Percentiles rank a stretch among this genome's conserved stretches.
phyloP scores from a whole-genome alignment of 2,888 invertebrate genomes.

The Sussaba pulchella region DNA sequence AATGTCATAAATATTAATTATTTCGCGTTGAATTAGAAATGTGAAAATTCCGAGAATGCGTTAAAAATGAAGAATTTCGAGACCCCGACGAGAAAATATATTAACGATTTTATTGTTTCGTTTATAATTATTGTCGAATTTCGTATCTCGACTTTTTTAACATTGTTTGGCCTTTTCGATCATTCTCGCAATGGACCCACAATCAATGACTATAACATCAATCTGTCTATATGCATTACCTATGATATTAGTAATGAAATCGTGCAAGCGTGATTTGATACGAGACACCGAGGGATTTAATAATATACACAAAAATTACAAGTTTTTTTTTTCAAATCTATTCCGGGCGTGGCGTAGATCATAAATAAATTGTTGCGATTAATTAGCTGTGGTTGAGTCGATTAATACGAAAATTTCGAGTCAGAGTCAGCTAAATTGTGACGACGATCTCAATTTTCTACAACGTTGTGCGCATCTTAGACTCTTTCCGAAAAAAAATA shows the following conservation, averaged over 20 bases:
- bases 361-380: slow-evolving; percentile 18
- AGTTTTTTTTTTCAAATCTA: slow-evolving; percentile 34
- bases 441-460: slow-evolving; percentile 16
- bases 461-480: no score
- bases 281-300: slow-evolving; percentile 5
- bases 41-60: no score
- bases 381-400: slow-evolving; percentile 25
- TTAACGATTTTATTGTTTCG: no score
- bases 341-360: slow-evolving; percentile 18
- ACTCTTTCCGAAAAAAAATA: no score
- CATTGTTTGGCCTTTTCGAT: not conserved
- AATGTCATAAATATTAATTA: no score
- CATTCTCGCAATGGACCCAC: not conserved
- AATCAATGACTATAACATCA: not conserved
- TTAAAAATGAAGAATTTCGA: no score
- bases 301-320: slow-evolving; percentile 6
- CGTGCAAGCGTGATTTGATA: slow-evolving; percentile 27
- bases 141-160: not conserved
- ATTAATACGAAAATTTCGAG: slow-evolving; percentile 45
- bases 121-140: not conserved
- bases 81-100: no score
- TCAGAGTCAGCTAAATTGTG: slow-evolving; percentile 34
- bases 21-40: no score
- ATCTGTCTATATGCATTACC: not conserved
- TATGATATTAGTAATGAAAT: slow-evolving; percentile 5